Evolutionary conservation across 2,888 invertebrate genomes (phyloP), one percentile per base, ranked within the genome.

Genomic region (Hypomecis atomaria): DNA sequence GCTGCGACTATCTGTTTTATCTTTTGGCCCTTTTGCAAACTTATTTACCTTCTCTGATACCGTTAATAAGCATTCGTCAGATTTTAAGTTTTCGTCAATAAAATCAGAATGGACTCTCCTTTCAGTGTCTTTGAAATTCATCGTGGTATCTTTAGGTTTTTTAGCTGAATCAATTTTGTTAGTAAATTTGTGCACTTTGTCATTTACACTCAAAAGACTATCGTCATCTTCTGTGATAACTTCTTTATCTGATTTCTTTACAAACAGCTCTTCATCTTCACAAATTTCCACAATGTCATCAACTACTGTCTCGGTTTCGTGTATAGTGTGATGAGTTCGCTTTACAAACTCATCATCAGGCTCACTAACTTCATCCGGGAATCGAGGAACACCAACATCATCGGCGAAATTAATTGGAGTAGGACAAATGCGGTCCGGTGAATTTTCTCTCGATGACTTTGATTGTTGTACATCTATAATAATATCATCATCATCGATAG

Each of bases 381-480:
- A 96, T 60, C 96, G 93, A 4, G 96, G 95, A 59, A 93, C 94
- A 53, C 94, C 94, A 1, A 94, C 92, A 65, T 94, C 94, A 53
- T 94, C 94, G 54, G 90, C 88, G 6, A 94, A 92, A 44, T 94
- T 93, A 5, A 95, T 93, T 0, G 95, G 95, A 8, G 94, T 94
- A 0, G 96, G 95, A 74, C 95, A 95, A 60, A 96, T 94, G 66
- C 95, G 94, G 78, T 96, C 96, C 0, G 96, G 96, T 5, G 96
- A 95, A 55, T 95, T 95, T 83, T 96, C 96, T 13, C 96, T 88
- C 0, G 96, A 96, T 54, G 96, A 96, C 84, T 95, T 96, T 0
- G 96, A 96, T 79, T 95, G 94, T 79, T 95, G 94, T 52, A 96
- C 93, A 79, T 96, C 95, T 62, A 96, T 94, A 38, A 95, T 93